Conservation (phyloP, 2,113 vertebrate genomes). For the Datnioides undecimradiatus region DNA sequence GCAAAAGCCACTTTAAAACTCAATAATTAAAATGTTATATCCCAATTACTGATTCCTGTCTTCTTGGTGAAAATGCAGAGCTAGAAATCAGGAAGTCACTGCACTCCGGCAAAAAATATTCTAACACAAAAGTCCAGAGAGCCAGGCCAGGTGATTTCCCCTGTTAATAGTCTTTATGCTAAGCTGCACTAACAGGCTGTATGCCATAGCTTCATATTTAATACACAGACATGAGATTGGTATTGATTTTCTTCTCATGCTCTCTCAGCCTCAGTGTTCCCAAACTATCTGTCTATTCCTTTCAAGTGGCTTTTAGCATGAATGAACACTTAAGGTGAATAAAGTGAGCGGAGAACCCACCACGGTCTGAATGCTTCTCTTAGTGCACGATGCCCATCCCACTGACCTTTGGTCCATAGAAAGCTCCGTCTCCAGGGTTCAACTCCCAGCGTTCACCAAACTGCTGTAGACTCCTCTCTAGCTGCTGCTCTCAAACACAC, state of each 20-base stretch:
- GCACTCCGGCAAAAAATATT: neutral
- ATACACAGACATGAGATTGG: neutral
- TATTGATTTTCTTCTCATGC: neutral
- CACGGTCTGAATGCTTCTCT: neutral
- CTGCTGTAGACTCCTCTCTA: slow-evolving; percentile 87
- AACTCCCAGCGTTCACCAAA: slow-evolving; percentile 91
- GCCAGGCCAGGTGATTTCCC: neutral
- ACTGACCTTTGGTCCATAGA: slow-evolving; percentile 95
- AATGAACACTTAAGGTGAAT: neutral
- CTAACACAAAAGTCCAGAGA: too few species aligned
- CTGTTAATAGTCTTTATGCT: neutral
- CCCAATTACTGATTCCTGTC: neutral
- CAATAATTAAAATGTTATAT: neutral
- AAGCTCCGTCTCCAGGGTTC: slow-evolving; percentile 91
- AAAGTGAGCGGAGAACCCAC: neutral
- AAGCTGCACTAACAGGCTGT: neutral
- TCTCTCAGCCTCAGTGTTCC: neutral
- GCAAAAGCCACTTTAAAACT: neutral
- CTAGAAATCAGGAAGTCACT: neutral
- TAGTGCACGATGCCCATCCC: neutral
- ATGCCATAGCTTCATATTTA: neutral
- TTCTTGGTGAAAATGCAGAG: neutral
- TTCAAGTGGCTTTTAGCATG: neutral
- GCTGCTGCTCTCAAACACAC: slow-evolving; percentile 81
- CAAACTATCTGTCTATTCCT: neutral